Evolutionary conservation across 2,888 invertebrate species (phyloP), one percentile per base, ranked within the genome.

Genomic region (Agapetus fuscipes): DNA sequence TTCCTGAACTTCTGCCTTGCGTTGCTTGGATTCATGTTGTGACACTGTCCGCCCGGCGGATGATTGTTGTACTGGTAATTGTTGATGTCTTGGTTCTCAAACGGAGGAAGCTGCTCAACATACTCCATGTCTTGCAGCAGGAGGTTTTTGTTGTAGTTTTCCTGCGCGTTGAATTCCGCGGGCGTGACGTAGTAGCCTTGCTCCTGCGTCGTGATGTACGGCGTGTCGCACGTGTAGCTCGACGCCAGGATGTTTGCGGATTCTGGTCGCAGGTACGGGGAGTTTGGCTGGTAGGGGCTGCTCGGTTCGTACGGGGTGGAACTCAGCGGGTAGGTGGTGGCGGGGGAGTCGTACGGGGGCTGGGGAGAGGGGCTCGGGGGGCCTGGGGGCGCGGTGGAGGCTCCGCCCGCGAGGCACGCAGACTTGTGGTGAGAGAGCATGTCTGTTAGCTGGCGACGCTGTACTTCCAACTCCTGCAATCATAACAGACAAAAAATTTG

Each of bases 401-500:
- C 62, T 3, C 51, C 15, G 29, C 64, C 38, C 50, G 76, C 76
- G 42, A 80, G 66, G 56, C 89, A 89, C 10, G 76, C 74, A 0
- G 83, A 76, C 27, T 77, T 70, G 60, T 90, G 89, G 11, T 77
- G 62, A 36, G 80, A 77, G 51, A 90, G 63, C 78, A 88, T 84
- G 51, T 87, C 86, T 53, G 82, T 73, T 41, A 91, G 67, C 55
- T 81, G 77, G 48, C 80, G 76, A 54, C 82, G 76, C 57, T 90
- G 83, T 37, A 76, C 80, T 64, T 88, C 85, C 54, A 90, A 66
- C 53, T 82, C 79, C 62, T 86, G 81, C 29, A 62, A 64, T 11
- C 6, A 28, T 11, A 20, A n/a, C n/a, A n/a, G n/a, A n/a, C n/a
- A n/a, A n/a, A n/a, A n/a, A n/a, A n/a, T n/a, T n/a, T n/a, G n/a